A percentile compares a stretch with the other conserved stretches of the same genome.
Conservation (phyloP, 2,797 vertebrate species). For the Tragelaphus eurycerus region DNA sequence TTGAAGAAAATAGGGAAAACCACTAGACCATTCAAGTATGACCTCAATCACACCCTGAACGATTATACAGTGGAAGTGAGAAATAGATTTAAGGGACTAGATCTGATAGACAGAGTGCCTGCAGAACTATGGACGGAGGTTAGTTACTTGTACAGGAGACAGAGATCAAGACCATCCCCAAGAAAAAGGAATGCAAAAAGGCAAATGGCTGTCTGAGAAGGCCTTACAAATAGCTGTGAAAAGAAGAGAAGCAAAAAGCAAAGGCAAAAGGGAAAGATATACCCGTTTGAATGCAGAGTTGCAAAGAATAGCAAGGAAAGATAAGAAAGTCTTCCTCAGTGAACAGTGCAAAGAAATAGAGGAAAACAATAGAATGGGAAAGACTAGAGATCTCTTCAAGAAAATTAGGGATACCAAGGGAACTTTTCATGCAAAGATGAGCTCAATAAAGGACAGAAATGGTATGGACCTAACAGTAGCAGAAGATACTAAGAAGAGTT, state of each 20-base stretch:
- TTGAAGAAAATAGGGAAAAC: too few species aligned
- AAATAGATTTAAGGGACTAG: not conserved
- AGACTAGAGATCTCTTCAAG: not conserved
- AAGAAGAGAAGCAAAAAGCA: not conserved
- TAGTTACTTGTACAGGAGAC: not conserved
- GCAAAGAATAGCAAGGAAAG: not conserved
- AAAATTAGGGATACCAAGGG: not conserved
- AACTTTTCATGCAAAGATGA: not conserved
- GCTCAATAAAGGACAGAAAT: not conserved
- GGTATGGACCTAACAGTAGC: not conserved
- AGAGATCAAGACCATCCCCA: not conserved
- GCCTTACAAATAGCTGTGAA: not conserved
- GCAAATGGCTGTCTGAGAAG: not conserved
- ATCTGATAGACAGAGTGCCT: not conserved
- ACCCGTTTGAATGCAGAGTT: not conserved
- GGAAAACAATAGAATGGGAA: not conserved
- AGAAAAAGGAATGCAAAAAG: not conserved
- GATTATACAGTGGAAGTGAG: not conserved
- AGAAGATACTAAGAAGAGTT: not conserved
- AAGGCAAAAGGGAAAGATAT: not conserved
- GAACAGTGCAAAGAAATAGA: not conserved
- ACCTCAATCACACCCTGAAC: too few species aligned
- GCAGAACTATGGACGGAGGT: not conserved
- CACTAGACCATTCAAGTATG: too few species aligned
- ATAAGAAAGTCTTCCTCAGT: not conserved